A percentile compares a stretch with the other conserved stretches of the same genome.
phyloP scores from a whole-genome alignment of 2,113 vertebrate species.

The Spilogale gracilis region DNA sequence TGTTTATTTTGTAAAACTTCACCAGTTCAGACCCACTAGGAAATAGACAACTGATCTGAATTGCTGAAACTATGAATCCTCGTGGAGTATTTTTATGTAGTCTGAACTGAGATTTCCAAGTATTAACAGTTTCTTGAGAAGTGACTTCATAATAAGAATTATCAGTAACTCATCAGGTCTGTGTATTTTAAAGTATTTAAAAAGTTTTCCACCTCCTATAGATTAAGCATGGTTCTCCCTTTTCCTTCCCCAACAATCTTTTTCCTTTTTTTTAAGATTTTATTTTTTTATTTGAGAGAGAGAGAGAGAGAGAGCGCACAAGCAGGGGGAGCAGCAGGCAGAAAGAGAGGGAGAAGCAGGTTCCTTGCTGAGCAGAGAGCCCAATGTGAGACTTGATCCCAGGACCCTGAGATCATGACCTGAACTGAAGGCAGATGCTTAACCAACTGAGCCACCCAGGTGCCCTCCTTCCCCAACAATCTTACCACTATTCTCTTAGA shows the following conservation, averaged over 20 bases:
- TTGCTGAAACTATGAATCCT: slow-evolving; percentile 26
- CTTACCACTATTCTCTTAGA: slow-evolving; percentile 11
- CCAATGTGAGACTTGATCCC: background rate
- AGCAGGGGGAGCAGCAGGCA: background rate
- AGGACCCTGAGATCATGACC: background rate
- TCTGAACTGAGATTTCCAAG: slow-evolving; percentile 49
- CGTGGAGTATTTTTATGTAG: background rate
- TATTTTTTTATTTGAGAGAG: background rate
- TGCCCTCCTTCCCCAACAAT: background rate
- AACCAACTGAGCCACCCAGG: background rate
- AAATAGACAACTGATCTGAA: slow-evolving; percentile 13
- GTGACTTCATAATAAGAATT: slow-evolving; percentile 38
- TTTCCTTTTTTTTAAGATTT: background rate
- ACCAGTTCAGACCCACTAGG: slow-evolving; percentile 21
- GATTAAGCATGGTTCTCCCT: background rate
- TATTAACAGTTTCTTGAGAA: slow-evolving; percentile 46
- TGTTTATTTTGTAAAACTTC: slow-evolving; percentile 46
- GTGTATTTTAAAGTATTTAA: background rate
- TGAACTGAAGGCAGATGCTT: background rate
- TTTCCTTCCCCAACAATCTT: background rate
- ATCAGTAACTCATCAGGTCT: background rate
- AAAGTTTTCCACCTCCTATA: background rate
- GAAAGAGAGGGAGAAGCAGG: background rate
- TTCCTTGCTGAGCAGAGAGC: background rate
- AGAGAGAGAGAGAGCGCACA: background rate